Evolutionary conservation across 2,113 vertebrate species (phyloP), one percentile per base, ranked within the genome.

Genomic region (Acanthisitta chloris): DNA sequence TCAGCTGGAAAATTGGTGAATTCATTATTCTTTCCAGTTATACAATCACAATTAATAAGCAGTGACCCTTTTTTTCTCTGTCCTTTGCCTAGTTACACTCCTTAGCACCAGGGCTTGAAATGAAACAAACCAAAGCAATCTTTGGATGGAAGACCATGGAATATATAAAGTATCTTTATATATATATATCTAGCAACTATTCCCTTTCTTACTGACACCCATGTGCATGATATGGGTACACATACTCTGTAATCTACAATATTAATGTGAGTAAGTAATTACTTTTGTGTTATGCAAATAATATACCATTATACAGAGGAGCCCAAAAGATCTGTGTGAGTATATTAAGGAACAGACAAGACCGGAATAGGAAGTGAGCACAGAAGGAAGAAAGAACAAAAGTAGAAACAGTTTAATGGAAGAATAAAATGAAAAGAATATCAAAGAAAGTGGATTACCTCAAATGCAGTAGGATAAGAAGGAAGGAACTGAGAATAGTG

Each of bases 1-100:
- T 93, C 76, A 93, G 81, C 16, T 58, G 58, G 66, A 65, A 96
- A 96, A 96, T 83, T 71, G 80, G 38, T 31, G 72, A 61, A 62
- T 76, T 92, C 70, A 52, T 92, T 84, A 73, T 43, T 84, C 38
- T 70, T 95, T 86, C 65, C 57, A 88, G 57, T 86, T 94, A 29
- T 25, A 83, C 40, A 94, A 86, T 70, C 20, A 65, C 66, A 91
- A 33, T 73, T 80, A 95, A 85, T 77, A 67, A 90, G 31, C 16
- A 89, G 45, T 66, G 82, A 91, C 62, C 51, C 66, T 62, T 93
- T 46, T 76, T 52, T 72, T 17, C 54, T 49, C 46, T 79, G n/a
- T 40, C 58, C 33, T 91, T 19, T 38, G 65, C 10, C 42, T 29
- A 54, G 5, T 18, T 83, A 33, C 33, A 46, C 12, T 14, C 23